These are phyloP conservation scores for Cheumatopsyche charites DNA, from an alignment of 1,140 invertebrate species.

Conservation along the genomic window DNA sequence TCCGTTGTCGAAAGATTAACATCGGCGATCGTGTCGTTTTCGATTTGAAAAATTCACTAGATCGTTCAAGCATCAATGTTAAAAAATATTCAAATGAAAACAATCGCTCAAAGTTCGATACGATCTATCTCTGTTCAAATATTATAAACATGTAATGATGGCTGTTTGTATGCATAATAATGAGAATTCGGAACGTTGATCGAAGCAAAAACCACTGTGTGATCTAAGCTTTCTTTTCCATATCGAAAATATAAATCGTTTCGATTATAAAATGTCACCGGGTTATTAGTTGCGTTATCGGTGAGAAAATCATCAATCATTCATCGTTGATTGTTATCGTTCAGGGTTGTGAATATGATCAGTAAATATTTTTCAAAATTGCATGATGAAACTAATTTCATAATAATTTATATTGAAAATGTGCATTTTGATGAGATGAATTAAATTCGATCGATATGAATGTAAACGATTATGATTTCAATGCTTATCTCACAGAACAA, in stretches of 20 bases:
- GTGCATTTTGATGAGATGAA: no score
- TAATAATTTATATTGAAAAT: no score
- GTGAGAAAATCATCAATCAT: constrained; percentile 32
- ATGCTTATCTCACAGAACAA: no score
- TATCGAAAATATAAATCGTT: not conserved
- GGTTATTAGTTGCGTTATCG: constrained; percentile 25
- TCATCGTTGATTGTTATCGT: not conserved
- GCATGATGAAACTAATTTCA: no score
- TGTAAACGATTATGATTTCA: no score
- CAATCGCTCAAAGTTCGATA: not conserved
- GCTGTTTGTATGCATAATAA: not conserved
- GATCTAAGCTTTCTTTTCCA: constrained; percentile 27
- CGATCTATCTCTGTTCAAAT: not conserved
- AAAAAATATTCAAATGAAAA: no score
- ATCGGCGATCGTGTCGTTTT: no score
- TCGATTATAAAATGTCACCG: constrained; percentile 28
- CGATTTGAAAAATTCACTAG: no score
- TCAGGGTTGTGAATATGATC: not conserved
- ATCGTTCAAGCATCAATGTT: no score
- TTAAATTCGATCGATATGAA: no score
- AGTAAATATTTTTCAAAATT: no score
- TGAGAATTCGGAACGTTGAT: not conserved
- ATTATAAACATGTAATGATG: not conserved
- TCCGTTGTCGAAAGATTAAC: no score
- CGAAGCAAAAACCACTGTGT: constrained; percentile 13